Base-by-base conservation (phyloP, 2,888 invertebrate species). In the Caenorhabditis sp. region DNA sequence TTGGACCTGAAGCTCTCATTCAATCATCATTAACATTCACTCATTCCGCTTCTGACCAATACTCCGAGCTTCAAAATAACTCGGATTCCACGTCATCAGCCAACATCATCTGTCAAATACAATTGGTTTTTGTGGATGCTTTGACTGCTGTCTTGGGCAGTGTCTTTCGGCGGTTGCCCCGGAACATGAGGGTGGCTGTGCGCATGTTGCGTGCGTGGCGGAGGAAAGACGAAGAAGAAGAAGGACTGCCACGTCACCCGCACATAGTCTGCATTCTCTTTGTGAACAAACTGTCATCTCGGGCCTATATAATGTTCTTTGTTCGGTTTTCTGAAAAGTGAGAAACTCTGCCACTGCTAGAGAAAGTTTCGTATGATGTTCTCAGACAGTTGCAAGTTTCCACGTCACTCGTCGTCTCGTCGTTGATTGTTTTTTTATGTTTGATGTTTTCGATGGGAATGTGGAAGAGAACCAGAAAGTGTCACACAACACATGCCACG, bases 181-280 rank as follows among this genome's bases (percentile, higher is more conserved):
- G 63, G 66, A 66, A 51, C 59, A 54, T 47, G 58, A 61, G 75
- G 31, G 75, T 77, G 69, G 69, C 54, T 63, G 64, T 64, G 69
- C 59, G 47, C 41, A 56, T 70, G 31, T 70, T 64, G 70, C 61
- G 35, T 72, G 70, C 64, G 58, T 72, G 58, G 79, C 58, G 66
- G 58, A 64, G 44, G 49, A 58, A 64, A 64, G 47, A 69, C n/a
- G 51, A 63, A 58, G 64, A 47, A 56, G 49, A 49, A 35, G 68
- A 28, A 56, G 38, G 49, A 51, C 38, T 80, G 79, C 79, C 79
- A 80, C 79, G 79, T 80, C 79, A 80, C 44, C 64, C 61, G 51
- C 63, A 47, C 74, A 38, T 26, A 14, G 31, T 49, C 66, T 73
- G 49, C 49, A 19, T 58, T 75, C 49, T 49, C 74, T 54, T 28